Base-by-base conservation (phyloP, 2,797 vertebrate species). In the Antennarius maculatus region DNA sequence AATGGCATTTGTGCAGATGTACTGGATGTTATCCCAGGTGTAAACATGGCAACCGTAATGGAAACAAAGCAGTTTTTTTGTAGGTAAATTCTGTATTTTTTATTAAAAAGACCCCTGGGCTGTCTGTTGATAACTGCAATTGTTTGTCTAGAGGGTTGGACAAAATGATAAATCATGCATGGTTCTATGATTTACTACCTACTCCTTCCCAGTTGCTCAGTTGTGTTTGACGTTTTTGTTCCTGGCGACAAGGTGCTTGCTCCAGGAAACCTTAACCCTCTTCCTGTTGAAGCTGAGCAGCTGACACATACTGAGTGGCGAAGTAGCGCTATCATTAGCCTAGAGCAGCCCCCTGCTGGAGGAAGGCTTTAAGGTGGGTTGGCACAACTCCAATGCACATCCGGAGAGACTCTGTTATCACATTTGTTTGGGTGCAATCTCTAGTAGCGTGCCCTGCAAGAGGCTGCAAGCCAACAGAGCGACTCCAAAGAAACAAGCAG, bases 361-460 rank as follows among this genome's bases (percentile, higher is more conserved):
- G 82, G 81, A 85, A 81, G 77, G 84, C 82, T 51, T 80, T 83
- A 74, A 70, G 85, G 73, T 84, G 67, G 61, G 66, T 73, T 86
- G 89, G 90, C 86, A 18, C 63, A 16, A 13, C 4, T 87, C 89
- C 90, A 91, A 71, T 27, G 51, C 63, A 45, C 74, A 81, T 83
- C 81, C 75, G 1, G 61, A 77, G 78, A 64, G 76, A 79, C 64
- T 64, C 81, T 86, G 61, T 81, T 69, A 82, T 90, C 87, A 87
- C 88, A 82, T 92, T 89, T 93, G 91, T 93, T 92, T 93, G 88
- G 91, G 89, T 90, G 89, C 65, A 83, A 74, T 69, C 71, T 83
- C 43, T 83, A 74, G 84, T 83, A 77, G 70, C 62, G 76, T 78
- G 70, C 48, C 83, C 69, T 72, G 71, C 77, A 75, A 66, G 53